Evolutionary conservation across 2,113 vertebrate species (phyloP).

Genomic region (Brevimyrus niger): DNA sequence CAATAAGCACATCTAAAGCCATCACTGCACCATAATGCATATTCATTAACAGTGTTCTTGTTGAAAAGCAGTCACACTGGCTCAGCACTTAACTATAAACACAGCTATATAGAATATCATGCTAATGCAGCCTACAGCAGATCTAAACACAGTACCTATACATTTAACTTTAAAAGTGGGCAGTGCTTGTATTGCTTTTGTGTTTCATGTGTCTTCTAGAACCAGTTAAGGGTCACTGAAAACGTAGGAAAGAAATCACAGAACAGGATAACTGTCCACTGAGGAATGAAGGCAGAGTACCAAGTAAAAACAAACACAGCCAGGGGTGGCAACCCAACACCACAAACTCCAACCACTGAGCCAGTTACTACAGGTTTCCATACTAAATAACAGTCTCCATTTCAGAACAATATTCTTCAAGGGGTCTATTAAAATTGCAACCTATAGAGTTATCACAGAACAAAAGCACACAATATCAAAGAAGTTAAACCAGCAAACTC

Average conservation of each 20-base stretch:
- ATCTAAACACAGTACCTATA: neutral
- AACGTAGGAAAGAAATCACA: neutral
- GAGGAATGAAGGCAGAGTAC: neutral
- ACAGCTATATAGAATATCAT: neutral
- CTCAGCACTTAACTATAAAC: neutral
- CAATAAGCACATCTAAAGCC: neutral
- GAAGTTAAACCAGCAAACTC: neutral
- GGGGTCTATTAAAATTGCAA: neutral
- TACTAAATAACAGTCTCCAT: neutral
- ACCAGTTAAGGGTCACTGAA: neutral
- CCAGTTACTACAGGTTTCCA: neutral
- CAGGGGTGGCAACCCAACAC: neutral
- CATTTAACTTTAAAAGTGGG: neutral
- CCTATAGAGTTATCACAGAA: neutral
- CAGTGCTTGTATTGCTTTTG: neutral
- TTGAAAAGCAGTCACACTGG: neutral
- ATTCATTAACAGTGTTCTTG: neutral
- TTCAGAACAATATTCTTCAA: neutral
- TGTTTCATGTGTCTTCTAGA: neutral
- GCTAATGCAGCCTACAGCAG: neutral
- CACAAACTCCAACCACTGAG: neutral
- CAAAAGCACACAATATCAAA: neutral
- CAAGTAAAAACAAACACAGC: neutral
- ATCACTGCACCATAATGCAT: neutral
- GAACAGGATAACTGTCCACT: neutral